Conservation (phyloP, 2,113 vertebrate genomes). For the Alligator sinensis region DNA sequence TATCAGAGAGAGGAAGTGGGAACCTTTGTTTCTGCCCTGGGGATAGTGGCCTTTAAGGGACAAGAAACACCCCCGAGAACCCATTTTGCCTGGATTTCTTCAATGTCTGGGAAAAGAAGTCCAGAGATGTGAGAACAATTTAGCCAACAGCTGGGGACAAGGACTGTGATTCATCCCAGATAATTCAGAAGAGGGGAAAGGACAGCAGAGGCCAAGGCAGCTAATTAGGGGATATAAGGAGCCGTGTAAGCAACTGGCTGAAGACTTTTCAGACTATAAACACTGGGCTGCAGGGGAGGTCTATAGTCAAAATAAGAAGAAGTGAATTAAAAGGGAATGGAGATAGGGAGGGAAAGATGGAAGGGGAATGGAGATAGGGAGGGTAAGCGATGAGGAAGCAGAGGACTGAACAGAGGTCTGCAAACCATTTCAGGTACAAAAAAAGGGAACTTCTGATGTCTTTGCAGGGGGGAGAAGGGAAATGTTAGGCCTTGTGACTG, state of each 20-base stretch:
- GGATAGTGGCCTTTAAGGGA: neutral
- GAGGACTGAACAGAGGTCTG: neutral
- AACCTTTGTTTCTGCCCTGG: neutral
- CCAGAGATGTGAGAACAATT: slow-evolving; percentile 20
- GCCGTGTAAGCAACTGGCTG: slow-evolving; percentile 42
- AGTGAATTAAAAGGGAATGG: slow-evolving; percentile 40
- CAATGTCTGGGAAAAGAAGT: neutral
- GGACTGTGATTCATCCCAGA: slow-evolving; percentile 7
- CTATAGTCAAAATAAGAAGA: slow-evolving; percentile 65
- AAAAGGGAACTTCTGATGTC: neutral
- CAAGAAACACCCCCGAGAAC: neutral
- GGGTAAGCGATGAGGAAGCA: neutral
- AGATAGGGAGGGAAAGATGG: neutral
- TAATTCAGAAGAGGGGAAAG: slow-evolving; percentile 7
- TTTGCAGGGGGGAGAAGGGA: rapidly evolving
- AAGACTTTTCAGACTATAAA: slow-evolving; percentile 63
- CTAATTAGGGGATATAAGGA: slow-evolving; percentile 6
- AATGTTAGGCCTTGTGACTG: neutral
- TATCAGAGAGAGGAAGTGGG: neutral
- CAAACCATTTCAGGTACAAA: neutral
- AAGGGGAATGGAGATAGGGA: neutral
- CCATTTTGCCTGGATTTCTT: neutral
- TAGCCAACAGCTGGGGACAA: slow-evolving; percentile 36
- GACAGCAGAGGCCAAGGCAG: neutral
- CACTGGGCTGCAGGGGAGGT: slow-evolving; percentile 31